Percentiles rank a stretch among this genome's conserved stretches.
phyloP scores from a whole-genome alignment of 2,888 invertebrate species.

The Parasteatoda lunata region DNA sequence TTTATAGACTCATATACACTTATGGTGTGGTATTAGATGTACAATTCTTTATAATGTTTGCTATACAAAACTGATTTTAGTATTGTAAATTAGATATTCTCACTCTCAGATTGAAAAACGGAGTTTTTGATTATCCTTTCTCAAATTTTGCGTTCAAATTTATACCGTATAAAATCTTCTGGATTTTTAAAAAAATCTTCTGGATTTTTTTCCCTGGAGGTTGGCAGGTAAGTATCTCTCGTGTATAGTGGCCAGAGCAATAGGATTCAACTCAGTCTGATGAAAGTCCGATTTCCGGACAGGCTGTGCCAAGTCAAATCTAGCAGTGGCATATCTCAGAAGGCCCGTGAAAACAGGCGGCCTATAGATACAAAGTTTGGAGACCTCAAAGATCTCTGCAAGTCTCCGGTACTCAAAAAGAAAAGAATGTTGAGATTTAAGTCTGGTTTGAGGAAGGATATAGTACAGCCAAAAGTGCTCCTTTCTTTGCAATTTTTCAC shows the following conservation, averaged over 20 bases:
- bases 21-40: no score
- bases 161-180: no score
- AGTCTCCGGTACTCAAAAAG: neutral
- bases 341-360: neutral
- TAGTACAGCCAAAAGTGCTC: neutral
- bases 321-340: neutral
- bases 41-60: no score
- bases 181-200: no score
- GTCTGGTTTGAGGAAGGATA: neutral
- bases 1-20: no score
- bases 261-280: neutral
- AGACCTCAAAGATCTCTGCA: neutral
- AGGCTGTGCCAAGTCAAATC: neutral
- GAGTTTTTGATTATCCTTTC: no score
- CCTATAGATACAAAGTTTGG: neutral
- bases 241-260: neutral
- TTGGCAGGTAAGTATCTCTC: no score
- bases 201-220: no score
- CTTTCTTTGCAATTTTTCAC: neutral
- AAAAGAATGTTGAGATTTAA: slow-evolving; percentile 2
- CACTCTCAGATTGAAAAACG: no score
- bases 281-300: neutral
- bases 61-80: no score
- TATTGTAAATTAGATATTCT: no score
- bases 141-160: no score